Evolutionary conservation across 2,888 invertebrate genomes (phyloP).

Genomic region (Erebia epiphron): DNA sequence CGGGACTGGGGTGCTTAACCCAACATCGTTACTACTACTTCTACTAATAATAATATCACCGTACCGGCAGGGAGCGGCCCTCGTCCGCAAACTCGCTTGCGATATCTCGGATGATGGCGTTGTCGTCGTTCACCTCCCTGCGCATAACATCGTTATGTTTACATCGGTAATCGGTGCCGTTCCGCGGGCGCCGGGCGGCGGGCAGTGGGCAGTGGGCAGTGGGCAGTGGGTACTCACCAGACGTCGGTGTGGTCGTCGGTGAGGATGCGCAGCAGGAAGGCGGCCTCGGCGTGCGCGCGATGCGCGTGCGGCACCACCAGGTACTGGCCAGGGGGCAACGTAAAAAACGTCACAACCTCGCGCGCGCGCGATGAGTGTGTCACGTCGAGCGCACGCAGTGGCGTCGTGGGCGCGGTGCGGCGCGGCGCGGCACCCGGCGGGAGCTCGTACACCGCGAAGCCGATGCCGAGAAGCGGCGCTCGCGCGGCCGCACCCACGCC

Average conservation of each 20-base stretch:
- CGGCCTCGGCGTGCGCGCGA: constrained; percentile 86
- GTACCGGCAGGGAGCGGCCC: constrained; percentile 77
- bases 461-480: constrained; percentile 83
- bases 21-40: too few relatives aligned
- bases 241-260: constrained; percentile 89
- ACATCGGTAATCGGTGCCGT: background rate
- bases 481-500: constrained; percentile 62
- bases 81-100: constrained; percentile 84
- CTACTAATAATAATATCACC: constrained; percentile 27
- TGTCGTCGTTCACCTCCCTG: constrained; percentile 91
- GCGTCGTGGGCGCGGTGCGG: constrained; percentile 42
- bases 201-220: background rate
- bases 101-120: constrained; percentile 86
- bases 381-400: constrained; percentile 84
- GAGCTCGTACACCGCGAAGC: constrained; percentile 88
- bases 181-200: too few relatives aligned
- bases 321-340: constrained; percentile 88
- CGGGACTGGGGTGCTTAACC: too few relatives aligned
- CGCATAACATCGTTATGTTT: constrained; percentile 29
- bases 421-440: constrained; percentile 71
- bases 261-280: constrained; percentile 87
- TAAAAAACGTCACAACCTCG: constrained; percentile 89
- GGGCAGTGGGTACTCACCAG: constrained; percentile 73
- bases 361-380: constrained; percentile 85
- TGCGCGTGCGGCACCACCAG: constrained; percentile 89